Conservation (phyloP, 1,140 invertebrate species). For the Cydia amplana region DNA sequence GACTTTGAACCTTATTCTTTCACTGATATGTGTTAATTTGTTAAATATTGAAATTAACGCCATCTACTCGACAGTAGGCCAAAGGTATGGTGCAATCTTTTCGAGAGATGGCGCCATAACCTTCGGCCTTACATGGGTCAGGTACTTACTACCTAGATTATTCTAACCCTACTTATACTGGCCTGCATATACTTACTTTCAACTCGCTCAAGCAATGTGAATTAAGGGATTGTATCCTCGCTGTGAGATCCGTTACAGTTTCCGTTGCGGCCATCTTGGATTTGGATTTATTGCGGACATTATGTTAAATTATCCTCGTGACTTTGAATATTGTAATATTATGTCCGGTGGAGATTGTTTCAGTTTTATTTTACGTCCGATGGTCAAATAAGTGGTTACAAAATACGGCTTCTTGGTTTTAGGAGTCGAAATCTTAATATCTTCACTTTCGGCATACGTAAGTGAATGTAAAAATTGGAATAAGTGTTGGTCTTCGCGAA, state of each 20-base stretch:
- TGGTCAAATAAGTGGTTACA: neutral
- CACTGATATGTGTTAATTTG: too few species aligned
- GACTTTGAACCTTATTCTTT: too few species aligned
- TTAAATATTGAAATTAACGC: too few species aligned
- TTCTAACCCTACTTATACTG: neutral
- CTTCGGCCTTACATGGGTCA: too few species aligned
- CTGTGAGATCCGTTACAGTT: conserved; percentile 21
- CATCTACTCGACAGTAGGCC: too few species aligned
- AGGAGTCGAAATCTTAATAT: too few species aligned
- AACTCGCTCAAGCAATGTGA: neutral
- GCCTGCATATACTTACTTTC: neutral
- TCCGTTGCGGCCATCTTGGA: conserved; percentile 24
- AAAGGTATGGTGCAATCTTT: too few species aligned
- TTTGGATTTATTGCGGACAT: conserved; percentile 25
- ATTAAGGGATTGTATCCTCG: neutral
- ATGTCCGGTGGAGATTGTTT: neutral
- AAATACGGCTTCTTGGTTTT: neutral
- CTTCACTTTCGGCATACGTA: too few species aligned
- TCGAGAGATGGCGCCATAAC: too few species aligned
- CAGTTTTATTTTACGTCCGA: neutral
- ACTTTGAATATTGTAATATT: neutral
- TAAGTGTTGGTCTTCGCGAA: too few species aligned
- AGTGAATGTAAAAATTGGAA: too few species aligned
- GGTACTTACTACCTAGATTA: too few species aligned
- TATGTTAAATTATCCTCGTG: conserved; percentile 6